A percentile compares a stretch with the other conserved stretches of the same genome.
phyloP scores from a whole-genome alignment of 2,113 vertebrate genomes.

The Benitochromis conjunctus region DNA sequence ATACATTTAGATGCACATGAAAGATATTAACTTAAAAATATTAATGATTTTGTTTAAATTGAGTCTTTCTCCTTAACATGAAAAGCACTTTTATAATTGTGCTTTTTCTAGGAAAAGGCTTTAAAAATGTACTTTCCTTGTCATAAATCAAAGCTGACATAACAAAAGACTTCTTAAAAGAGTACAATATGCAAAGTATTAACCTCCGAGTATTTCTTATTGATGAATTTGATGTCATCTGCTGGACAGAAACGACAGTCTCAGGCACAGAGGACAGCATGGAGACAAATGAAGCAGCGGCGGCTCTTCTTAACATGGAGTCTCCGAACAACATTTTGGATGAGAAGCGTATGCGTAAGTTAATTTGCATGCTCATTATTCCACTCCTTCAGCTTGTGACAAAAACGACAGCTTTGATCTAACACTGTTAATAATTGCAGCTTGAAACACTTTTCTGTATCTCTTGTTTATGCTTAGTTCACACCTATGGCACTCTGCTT shows the following conservation, averaged over 20 bases:
- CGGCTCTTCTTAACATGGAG: constrained; percentile 83
- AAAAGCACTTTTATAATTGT: background rate
- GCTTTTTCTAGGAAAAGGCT: background rate
- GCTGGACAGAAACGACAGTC: constrained; percentile 60
- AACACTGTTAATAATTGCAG: background rate
- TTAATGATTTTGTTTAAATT: no score
- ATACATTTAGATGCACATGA: background rate
- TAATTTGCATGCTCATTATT: background rate
- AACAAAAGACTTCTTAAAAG: background rate
- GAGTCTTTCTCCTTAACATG: background rate
- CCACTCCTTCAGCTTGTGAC: background rate
- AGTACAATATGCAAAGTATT: background rate
- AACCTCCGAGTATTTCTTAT: background rate
- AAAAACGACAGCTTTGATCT: background rate
- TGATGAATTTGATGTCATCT: background rate
- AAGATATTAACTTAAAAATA: background rate
- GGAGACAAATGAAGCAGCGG: constrained; percentile 76
- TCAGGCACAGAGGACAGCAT: constrained; percentile 75
- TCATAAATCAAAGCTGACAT: background rate
- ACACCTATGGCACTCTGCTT: constrained; percentile 71
- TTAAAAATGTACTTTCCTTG: background rate
- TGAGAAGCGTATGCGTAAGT: constrained; percentile 86
- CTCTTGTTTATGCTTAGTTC: constrained; percentile 60
- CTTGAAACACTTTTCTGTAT: background rate
- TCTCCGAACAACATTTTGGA: constrained; percentile 85